Evolutionary conservation across 2,113 vertebrate genomes (phyloP), one percentile per base, ranked within the genome.

Genomic region (Empidonax alnorum): DNA sequence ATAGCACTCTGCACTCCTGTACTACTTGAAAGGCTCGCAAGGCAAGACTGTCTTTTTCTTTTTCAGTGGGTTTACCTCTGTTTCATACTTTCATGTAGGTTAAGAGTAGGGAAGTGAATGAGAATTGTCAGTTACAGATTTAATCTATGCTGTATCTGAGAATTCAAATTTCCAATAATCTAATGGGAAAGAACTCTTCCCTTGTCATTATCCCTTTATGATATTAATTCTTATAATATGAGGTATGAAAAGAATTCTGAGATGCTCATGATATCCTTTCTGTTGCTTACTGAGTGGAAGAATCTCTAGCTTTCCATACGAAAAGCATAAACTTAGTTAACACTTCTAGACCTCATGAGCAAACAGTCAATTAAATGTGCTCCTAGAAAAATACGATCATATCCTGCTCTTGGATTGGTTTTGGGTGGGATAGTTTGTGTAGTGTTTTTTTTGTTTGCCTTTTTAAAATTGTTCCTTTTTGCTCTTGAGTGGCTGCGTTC

Each of bases 291-390:
- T 12, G n/a, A 39, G 10, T 10, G 2, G 33, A 52, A 59, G 17
- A 87, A 41, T 61, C 27, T 84, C 53, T 13, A 52, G 3, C 6
- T 72, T 6, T 80, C 7, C 53, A 30, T 35, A 18, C 39, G 71
- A 63, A 12, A 47, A 30, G 8, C 9, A 3, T 67, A 12, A 87
- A 52, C 7, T 46, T 68, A 18, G 3, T 77, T 92, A 42, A 35
- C 1, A 2, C 14, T 84, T 31, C 33, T 4, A 58, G 14, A 42
- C 4, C 5, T 62, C 21, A 58, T 0, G 2, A 47, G 30, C 33
- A 87, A 79, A 21, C 13, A 50, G 17, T 15, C 24, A 73, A 12
- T 50, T 37, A n/a, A 68, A 56, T 37, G 6, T 52, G 4, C 20
- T 68, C 53, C 27, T 49, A 37, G n/a, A 39, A 82, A 24, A 76